These are phyloP conservation scores for Charaxes varanes DNA, from an alignment of 1,140 invertebrate genomes.

Conservation along the genomic window DNA sequence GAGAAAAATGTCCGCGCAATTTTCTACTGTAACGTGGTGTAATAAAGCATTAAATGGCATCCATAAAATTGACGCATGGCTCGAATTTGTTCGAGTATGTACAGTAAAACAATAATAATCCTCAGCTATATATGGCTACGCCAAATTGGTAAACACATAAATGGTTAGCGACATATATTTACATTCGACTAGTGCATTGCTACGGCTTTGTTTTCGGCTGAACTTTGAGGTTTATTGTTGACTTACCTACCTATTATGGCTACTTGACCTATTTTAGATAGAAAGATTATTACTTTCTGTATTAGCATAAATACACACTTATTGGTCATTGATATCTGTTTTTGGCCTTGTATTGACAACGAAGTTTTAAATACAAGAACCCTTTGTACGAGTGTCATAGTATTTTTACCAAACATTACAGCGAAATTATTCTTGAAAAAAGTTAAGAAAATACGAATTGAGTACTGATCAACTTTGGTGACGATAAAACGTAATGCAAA, in stretches of 20 bases:
- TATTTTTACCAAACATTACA: too few species aligned
- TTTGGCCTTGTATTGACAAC: too few species aligned
- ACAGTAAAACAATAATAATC: slow-evolving; percentile 43
- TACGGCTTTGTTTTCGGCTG: slow-evolving; percentile 14
- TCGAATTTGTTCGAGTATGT: slow-evolving; percentile 29
- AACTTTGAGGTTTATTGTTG: slow-evolving; percentile 9
- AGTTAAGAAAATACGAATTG: too few species aligned
- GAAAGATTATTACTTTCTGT: slow-evolving; percentile 4
- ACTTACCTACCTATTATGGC: slow-evolving; percentile 6
- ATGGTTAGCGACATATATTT: slow-evolving; percentile 33
- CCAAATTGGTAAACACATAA: slow-evolving; percentile 38
- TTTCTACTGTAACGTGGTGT: slow-evolving; percentile 25
- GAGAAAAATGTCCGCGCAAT: slow-evolving; percentile 27
- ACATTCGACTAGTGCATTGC: slow-evolving; percentile 17
- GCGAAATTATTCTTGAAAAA: too few species aligned
- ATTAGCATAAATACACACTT: background rate
- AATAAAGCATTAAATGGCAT: slow-evolving; percentile 33
- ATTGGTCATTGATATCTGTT: too few species aligned
- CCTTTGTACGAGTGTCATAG: too few species aligned
- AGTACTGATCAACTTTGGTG: too few species aligned
- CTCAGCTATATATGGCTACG: slow-evolving; percentile 28
- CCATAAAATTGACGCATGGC: slow-evolving; percentile 29
- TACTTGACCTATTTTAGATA: slow-evolving; percentile 12
- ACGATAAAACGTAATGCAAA: too few species aligned
- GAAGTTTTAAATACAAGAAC: too few species aligned